These are phyloP conservation scores for Anoplopoma fimbria DNA, from an alignment of 2,113 vertebrate genomes.

Conservation along the genomic window DNA sequence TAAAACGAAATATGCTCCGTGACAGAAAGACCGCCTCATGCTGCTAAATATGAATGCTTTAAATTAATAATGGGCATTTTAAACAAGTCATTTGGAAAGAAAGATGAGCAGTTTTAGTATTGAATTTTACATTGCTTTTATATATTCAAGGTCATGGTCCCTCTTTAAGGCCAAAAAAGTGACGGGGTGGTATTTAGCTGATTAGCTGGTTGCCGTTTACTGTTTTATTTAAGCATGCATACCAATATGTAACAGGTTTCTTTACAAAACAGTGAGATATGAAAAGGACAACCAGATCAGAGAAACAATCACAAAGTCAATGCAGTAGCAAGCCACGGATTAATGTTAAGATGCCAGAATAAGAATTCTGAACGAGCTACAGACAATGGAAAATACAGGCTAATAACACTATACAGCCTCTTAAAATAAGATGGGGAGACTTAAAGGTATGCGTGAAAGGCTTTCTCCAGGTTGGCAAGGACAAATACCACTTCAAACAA, in stretches of 20 bases:
- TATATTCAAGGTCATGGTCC: background rate
- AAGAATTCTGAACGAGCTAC: too few species aligned
- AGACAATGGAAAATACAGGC: background rate
- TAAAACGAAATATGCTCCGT: conserved; percentile 4
- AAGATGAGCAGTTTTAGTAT: background rate
- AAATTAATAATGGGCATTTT: background rate
- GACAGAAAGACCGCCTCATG: conserved; percentile 3
- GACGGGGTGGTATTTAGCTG: background rate
- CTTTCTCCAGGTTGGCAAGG: background rate
- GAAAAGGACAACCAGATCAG: background rate
- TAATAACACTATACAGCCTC: background rate
- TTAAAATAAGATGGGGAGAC: background rate
- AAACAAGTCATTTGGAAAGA: background rate
- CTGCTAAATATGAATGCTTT: conserved; percentile 22
- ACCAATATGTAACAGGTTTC: background rate
- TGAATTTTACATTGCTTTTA: background rate
- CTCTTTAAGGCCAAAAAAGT: background rate
- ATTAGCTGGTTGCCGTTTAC: background rate
- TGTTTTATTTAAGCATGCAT: background rate
- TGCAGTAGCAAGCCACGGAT: background rate
- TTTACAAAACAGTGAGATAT: background rate
- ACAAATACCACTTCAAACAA: background rate
- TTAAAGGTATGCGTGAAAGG: background rate
- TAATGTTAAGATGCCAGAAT: background rate
- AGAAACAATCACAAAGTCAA: background rate